A percentile compares a stretch with the other conserved stretches of the same genome.
phyloP scores from a whole-genome alignment of 2,113 vertebrate species.

The Elachura formosa region DNA sequence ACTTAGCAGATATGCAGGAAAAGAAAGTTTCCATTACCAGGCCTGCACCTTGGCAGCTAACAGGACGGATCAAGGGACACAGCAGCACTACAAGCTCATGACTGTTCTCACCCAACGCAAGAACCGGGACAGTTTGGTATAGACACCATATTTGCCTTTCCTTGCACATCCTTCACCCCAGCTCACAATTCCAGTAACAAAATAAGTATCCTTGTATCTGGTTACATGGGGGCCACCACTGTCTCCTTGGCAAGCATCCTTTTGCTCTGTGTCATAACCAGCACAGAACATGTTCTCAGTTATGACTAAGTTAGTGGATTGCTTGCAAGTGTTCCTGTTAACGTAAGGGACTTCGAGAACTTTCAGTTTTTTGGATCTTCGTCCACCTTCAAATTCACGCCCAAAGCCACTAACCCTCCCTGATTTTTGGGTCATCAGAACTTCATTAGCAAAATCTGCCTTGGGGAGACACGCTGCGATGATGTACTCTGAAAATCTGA shows the following conservation, averaged over 20 bases:
- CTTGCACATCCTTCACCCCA: conserved; percentile 94
- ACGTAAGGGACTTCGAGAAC: conserved; percentile 82
- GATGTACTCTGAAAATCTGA: conserved; percentile 75
- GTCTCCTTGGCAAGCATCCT: conserved; percentile 93
- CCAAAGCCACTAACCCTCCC: conserved; percentile 89
- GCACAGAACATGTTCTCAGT: conserved; percentile 91
- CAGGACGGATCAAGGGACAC: not conserved
- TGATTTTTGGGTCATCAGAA: conserved; percentile 76
- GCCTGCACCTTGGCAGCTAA: not conserved
- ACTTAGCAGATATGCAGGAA: not conserved
- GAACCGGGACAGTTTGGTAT: conserved; percentile 88
- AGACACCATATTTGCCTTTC: conserved; percentile 87
- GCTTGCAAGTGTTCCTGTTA: conserved; percentile 77
- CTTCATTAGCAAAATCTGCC: conserved; percentile 81
- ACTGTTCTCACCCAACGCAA: conserved; percentile 76
- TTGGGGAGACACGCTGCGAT: conserved; percentile 86
- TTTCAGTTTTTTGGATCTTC: conserved; percentile 72
- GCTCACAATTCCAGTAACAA: conserved; percentile 89
- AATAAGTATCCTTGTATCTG: conserved; percentile 77
- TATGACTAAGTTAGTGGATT: conserved; percentile 79
- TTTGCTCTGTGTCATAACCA: conserved; percentile 74
- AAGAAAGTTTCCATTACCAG: not conserved
- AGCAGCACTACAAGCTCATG: conserved; percentile 12
- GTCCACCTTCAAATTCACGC: conserved; percentile 64
- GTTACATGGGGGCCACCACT: conserved; percentile 94